Base-by-base conservation (phyloP, 2,113 vertebrate species). In the Lepisosteus oculatus region DNA sequence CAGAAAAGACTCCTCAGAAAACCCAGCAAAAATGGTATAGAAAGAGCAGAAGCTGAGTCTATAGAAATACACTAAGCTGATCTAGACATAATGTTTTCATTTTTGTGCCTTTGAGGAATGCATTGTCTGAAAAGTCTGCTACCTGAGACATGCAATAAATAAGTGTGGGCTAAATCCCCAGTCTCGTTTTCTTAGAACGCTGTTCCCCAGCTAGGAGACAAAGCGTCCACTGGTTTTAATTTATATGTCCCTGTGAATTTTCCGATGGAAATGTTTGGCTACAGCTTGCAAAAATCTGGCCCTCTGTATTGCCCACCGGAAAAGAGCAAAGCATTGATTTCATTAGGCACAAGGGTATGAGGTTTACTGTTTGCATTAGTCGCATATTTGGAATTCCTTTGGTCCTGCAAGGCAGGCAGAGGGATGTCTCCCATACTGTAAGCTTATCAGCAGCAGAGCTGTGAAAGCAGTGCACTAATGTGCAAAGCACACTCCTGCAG, bases 321-420 rank as follows among this genome's bases (percentile, higher is more conserved):
- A 85, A 85, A 79, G 80, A 75, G 82, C 44, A 63, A 72, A 79
- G 83, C 82, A 85, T 83, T 87, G 84, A 87, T 88, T 90, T 90
- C 84, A 88, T 90, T 89, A 88, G 78, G 82, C 76, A 76, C 85
- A 87, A 78, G 77, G 83, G 86, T 85, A 85, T 76, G 76, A 84
- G 68, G 71, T 74, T 88, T 82, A 87, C 77, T 86, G 86, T 93
- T 93, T 93, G 88, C 82, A 85, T 88, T 90, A 71, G 78, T 85
- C 77, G 77, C 85, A 92, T 93, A 92, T 87, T 76, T 85, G 51
- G 75, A 76, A 93, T 93, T 85, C 88, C 89, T 78, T 70, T 63
- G 65, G 65, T 70, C 72, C 75, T 75, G 59, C 61, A 12, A 14
- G 51, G 72, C 76, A 43, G 76, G 71, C 56, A 11, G 61, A 77